Conservation (phyloP, 2,113 vertebrate genomes). For the Ancistrus triradiatus region DNA sequence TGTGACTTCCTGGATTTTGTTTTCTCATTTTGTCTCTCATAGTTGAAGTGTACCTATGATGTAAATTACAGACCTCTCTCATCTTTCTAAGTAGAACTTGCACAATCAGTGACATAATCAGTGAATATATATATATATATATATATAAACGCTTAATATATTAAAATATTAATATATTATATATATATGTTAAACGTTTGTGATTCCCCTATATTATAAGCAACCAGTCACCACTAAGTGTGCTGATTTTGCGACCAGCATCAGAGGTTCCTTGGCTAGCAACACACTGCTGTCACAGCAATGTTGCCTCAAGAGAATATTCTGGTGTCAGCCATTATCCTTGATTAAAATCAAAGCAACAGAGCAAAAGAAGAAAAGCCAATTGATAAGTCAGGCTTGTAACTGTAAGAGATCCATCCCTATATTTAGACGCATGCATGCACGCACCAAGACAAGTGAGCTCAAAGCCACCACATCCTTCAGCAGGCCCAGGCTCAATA, state of each 20-base stretch:
- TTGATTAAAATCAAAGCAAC: conserved; percentile 49
- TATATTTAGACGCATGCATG: conserved; percentile 36
- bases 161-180: too few species aligned
- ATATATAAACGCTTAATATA: too few species aligned
- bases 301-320: conserved; percentile 9
- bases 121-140: too few species aligned
- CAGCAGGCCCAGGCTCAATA: conserved; percentile 20
- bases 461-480: conserved; percentile 47
- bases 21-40: too few species aligned
- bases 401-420: conserved; percentile 38
- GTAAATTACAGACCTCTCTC: too few species aligned
- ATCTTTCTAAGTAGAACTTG: too few species aligned
- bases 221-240: background rate
- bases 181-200: too few species aligned
- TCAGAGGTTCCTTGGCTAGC: conserved; percentile 8
- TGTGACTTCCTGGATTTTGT: too few species aligned
- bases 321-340: conserved; percentile 19
- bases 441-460: conserved; percentile 27
- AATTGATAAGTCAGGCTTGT: conserved; percentile 44
- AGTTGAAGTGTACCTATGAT: too few species aligned
- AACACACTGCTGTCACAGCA: conserved; percentile 21
- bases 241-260: conserved; percentile 17
- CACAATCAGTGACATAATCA: too few species aligned
- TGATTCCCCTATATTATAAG: too few species aligned
- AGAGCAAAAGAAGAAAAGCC: conserved; percentile 29